Percentiles rank a stretch among this genome's conserved stretches.
phyloP scores from a whole-genome alignment of 2,888 invertebrate species.

The Camptogramma bilineatum region DNA sequence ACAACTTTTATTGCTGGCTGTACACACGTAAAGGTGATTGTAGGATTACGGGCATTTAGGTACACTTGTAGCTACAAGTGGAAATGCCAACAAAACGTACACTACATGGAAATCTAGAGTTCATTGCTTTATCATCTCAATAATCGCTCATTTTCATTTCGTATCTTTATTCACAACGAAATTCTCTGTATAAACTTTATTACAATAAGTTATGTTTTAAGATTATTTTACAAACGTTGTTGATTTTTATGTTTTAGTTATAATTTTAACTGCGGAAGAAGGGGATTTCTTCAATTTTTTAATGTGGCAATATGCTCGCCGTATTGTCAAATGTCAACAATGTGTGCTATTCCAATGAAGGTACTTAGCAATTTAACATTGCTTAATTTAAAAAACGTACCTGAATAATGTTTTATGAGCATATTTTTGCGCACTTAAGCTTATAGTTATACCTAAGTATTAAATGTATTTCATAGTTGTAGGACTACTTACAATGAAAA shows the following conservation, averaged over 20 bases:
- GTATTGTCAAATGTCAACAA: constrained; percentile 17
- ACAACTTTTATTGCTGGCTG: neutral
- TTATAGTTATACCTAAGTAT: constrained; percentile 11
- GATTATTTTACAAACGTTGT: constrained; percentile 38
- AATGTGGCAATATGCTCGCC: constrained; percentile 10
- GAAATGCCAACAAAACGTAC: neutral
- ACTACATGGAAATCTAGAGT: neutral
- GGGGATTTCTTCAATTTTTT: constrained; percentile 22
- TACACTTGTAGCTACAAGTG: neutral
- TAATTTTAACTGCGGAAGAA: constrained; percentile 7
- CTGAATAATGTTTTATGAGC: constrained; percentile 30
- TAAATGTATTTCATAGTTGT: constrained; percentile 6
- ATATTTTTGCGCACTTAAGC: constrained; percentile 9
- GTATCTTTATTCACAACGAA: constrained; percentile 12
- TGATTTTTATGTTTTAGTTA: constrained; percentile 36
- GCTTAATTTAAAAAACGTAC: constrained; percentile 27
- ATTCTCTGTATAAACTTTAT: constrained; percentile 13
- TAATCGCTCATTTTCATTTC: neutral
- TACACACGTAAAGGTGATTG: neutral
- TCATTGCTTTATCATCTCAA: neutral
- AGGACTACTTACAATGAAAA: constrained; percentile 5
- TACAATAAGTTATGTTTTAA: constrained; percentile 19
- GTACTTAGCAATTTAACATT: constrained; percentile 26
- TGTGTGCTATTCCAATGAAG: constrained; percentile 23
- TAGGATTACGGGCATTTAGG: neutral